phyloP scores from a whole-genome alignment of 2,888 invertebrate genomes.

The Dryococelus australis region DNA sequence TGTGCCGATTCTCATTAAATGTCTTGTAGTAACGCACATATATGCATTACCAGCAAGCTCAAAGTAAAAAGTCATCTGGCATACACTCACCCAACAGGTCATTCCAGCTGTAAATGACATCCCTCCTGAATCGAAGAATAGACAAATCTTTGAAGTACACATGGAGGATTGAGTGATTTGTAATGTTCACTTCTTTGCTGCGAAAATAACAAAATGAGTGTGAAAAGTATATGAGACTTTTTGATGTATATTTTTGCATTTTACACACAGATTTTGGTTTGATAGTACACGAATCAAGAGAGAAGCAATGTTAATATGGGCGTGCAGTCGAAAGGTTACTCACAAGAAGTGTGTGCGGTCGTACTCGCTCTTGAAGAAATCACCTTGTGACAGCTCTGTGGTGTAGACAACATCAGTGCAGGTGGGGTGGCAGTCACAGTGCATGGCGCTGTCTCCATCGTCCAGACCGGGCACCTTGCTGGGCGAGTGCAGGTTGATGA shows the following conservation, averaged over 20 bases:
- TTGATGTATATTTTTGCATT: not conserved
- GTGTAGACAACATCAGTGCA: slow-evolving; percentile 42
- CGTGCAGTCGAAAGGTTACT: not conserved
- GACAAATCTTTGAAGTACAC: slow-evolving; percentile 46
- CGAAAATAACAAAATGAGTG: slow-evolving; percentile 18
- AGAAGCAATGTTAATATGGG: not conserved
- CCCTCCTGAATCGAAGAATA: slow-evolving; percentile 41
- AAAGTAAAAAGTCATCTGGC: not conserved
- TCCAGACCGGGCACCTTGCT: slow-evolving; percentile 31
- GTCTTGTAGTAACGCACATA: too few relatives aligned
- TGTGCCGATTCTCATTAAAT: too few relatives aligned
- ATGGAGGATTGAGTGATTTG: slow-evolving; percentile 45
- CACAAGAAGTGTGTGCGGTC: slow-evolving; percentile 46
- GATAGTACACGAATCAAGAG: too few relatives aligned
- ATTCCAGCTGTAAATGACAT: slow-evolving; percentile 45
- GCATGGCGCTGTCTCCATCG: slow-evolving; percentile 40
- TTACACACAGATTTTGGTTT: not conserved
- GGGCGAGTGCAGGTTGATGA: slow-evolving; percentile 42
- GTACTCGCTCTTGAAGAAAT: slow-evolving; percentile 45
- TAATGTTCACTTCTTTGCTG: slow-evolving; percentile 41
- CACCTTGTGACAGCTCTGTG: slow-evolving; percentile 40
- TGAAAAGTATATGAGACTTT: not conserved
- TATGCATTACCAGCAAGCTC: too few relatives aligned
- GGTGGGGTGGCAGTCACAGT: slow-evolving; percentile 42
- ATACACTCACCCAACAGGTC: slow-evolving; percentile 42